phyloP scores from a whole-genome alignment of 2,113 vertebrate species.

The Hippocampus guttulatus region DNA sequence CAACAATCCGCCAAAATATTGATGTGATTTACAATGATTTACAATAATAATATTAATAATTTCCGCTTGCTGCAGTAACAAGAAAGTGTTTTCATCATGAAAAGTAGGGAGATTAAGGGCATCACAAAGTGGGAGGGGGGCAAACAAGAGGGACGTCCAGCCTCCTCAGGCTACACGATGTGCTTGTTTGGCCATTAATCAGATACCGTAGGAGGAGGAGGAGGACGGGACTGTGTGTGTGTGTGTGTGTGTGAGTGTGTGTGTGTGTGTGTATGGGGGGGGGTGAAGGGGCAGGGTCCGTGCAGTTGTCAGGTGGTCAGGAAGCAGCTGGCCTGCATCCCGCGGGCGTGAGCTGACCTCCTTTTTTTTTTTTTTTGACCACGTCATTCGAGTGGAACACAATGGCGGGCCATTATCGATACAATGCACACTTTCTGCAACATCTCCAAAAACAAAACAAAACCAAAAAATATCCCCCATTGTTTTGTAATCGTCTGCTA shows the following conservation, averaged over 20 bases:
- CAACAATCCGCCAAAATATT: neutral
- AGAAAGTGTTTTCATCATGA: neutral
- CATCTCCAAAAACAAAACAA: too few species aligned
- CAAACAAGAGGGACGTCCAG: neutral
- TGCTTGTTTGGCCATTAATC: conserved; percentile 60
- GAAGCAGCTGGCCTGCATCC: conserved; percentile 71
- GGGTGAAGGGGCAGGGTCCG: conserved; percentile 39
- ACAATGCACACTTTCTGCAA: neutral
- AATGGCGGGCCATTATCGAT: neutral
- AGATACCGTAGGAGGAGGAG: conserved; percentile 38
- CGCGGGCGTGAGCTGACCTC: conserved; percentile 72
- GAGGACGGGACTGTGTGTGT: conserved; percentile 56
- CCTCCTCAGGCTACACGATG: neutral
- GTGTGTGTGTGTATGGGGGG: conserved; percentile 58
- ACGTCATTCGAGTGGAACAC: conserved; percentile 63
- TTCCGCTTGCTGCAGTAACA: neutral
- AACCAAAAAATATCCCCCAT: too few species aligned
- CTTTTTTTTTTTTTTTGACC: conserved; percentile 62
- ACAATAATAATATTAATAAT: neutral
- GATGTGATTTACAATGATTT: neutral
- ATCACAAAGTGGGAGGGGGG: conserved; percentile 14
- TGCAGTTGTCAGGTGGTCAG: conserved; percentile 69
- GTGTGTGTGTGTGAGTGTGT: conserved; percentile 49
- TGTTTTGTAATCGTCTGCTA: neutral
- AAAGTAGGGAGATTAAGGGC: conserved; percentile 56